phyloP scores from a whole-genome alignment of 1,140 invertebrate genomes.

The Drosophila murphyi region DNA sequence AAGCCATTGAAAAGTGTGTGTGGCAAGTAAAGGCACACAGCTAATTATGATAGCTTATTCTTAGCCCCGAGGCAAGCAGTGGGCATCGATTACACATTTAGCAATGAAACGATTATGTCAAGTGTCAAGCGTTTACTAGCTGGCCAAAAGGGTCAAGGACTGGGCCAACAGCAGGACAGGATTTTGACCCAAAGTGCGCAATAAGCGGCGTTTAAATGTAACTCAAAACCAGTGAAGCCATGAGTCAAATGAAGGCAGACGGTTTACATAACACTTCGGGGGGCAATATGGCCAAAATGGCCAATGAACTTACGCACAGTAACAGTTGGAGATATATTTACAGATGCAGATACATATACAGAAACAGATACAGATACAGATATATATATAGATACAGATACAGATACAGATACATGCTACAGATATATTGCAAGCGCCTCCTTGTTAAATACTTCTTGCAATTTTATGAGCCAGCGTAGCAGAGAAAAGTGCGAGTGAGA shows the following conservation, averaged over 20 bases:
- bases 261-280: conserved; percentile 62
- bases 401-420: background rate
- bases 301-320: conserved; percentile 59
- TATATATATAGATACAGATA: no score
- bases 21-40: background rate
- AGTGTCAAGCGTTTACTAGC: conserved; percentile 26
- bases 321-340: background rate
- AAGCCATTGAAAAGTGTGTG: background rate
- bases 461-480: conserved; percentile 73
- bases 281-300: conserved; percentile 44
- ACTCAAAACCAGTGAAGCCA: conserved; percentile 26
- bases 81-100: conserved; percentile 30
- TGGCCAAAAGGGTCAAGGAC: conserved; percentile 25
- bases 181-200: conserved; percentile 15
- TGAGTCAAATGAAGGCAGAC: conserved; percentile 52
- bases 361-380: no score
- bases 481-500: conserved; percentile 67
- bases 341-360: conserved; percentile 7
- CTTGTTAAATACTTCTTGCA: conserved; percentile 76
- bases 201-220: conserved; percentile 37
- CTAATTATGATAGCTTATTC: conserved; percentile 1
- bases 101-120: conserved; percentile 38
- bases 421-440: conserved; percentile 20
- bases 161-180: background rate
- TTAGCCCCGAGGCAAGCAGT: background rate